A percentile compares a stretch with the other conserved stretches of the same genome.
Evolutionary conservation across 2,113 vertebrate species (phyloP).

Genomic region (Pelecanoides urinatrix): DNA sequence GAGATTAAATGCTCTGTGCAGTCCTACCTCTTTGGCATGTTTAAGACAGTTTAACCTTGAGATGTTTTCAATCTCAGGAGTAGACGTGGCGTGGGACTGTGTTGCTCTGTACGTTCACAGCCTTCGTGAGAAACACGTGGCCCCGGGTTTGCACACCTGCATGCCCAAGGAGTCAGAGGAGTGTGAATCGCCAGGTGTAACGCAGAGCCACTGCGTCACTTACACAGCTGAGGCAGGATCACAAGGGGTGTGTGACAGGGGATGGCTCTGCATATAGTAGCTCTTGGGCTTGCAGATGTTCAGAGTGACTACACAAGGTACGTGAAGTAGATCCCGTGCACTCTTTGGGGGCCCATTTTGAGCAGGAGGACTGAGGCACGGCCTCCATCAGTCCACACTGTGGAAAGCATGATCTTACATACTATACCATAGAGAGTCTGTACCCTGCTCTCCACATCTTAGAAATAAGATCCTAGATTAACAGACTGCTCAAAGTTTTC

Average conservation of each 20-base stretch:
- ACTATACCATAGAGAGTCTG: fast-evolving
- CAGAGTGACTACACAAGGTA: fast-evolving
- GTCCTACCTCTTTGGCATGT: background rate
- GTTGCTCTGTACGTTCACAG: background rate
- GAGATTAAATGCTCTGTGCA: background rate
- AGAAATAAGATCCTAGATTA: background rate
- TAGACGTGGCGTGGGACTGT: background rate
- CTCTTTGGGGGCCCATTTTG: background rate
- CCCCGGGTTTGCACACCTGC: background rate
- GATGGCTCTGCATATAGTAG: background rate
- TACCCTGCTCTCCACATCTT: background rate
- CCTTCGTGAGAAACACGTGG: background rate
- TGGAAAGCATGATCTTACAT: background rate
- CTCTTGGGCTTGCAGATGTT: background rate
- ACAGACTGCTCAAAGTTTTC: background rate
- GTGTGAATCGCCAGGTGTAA: fast-evolving
- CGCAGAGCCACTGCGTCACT: background rate
- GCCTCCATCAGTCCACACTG: background rate
- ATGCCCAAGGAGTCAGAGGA: background rate
- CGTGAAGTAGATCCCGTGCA: fast-evolving
- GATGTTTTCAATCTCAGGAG: background rate
- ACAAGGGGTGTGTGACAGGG: background rate
- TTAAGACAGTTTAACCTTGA: background rate
- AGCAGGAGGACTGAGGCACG: background rate
- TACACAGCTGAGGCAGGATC: fast-evolving